Evolutionary conservation across 2,888 invertebrate genomes (phyloP), one percentile per base, ranked within the genome.

Genomic region (Pyrocoelia pectoralis): DNA sequence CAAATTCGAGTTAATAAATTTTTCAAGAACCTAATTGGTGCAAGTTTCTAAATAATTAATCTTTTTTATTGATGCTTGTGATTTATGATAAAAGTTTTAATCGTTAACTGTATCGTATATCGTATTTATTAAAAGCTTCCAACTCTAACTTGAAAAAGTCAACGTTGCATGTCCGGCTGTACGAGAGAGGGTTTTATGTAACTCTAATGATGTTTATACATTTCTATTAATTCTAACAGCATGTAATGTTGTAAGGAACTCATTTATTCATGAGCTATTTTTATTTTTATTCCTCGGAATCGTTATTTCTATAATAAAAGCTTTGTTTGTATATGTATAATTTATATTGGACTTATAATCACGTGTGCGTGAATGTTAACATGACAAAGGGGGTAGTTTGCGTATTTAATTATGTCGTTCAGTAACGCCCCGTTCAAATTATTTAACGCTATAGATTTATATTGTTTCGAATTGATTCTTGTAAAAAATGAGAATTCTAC

Each of bases 221-320:
- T 61, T 66, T 68, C 64, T 68, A 68, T 68, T 70, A 70, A 70
- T 70, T 67, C 59, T 65, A 68, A 65, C 67, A 63, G 46, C 64
- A 66, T 56, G 68, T 59, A 67, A 64, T 62, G 64, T 68, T 61
- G 63, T 68, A 67, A 66, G 55, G 61, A 68, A 68, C 62, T 67
- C 64, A 67, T 63, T 67, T 68, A 67, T 68, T 68, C 64, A 67
- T 56, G 62, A 50, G 33, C 56, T 64, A 56, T 56, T 60, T 64
- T 64, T 64, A 66, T 68, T 69, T 65, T 61, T 64, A 60, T 61
- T 62, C 61, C 33, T 61, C 57, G 61, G 68, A 70, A 68, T 68
- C 69, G 65, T 71, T 71, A 68, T 68, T 68, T 67, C 60, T 68
- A 67, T 66, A 68, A 69, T 66, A 63, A 64, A 64, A 64, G 52